These are phyloP conservation scores for Ophion ventricosus DNA, from an alignment of 2,888 invertebrate species.

Conservation along the genomic window DNA sequence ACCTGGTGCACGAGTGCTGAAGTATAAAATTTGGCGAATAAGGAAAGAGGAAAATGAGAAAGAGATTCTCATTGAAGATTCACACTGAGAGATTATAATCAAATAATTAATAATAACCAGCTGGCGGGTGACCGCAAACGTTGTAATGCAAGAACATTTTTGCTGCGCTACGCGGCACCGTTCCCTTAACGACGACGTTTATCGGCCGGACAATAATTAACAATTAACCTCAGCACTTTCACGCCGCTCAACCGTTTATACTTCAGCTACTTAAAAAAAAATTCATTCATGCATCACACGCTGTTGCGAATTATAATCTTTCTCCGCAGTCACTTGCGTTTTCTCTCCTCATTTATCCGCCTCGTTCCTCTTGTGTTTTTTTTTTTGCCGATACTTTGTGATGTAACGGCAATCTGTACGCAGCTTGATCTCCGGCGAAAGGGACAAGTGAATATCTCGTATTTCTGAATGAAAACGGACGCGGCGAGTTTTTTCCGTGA, in stretches of 20 bases:
- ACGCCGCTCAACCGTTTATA: constrained; percentile 58
- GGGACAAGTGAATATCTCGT: no score
- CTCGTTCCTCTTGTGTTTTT: neutral
- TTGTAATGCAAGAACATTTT: constrained; percentile 25
- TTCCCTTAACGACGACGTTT: constrained; percentile 47
- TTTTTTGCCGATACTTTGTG: neutral
- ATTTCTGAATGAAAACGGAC: neutral
- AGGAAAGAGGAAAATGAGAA: neutral
- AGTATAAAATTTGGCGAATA: no score
- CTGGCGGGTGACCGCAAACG: constrained; percentile 40
- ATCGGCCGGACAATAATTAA: constrained; percentile 61
- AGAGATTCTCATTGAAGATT: constrained; percentile 46
- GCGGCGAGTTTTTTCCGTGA: neutral
- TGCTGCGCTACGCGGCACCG: constrained; percentile 19
- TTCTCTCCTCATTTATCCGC: neutral
- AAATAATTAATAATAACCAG: constrained; percentile 61
- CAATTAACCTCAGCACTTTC: constrained; percentile 68
- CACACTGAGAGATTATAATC: constrained; percentile 46
- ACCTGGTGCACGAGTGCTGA: neutral
- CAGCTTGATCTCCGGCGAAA: no score
- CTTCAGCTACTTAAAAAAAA: constrained; percentile 68
- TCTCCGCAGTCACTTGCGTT: constrained; percentile 14
- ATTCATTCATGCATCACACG: constrained; percentile 36
- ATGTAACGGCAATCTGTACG: neutral
- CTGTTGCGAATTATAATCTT: constrained; percentile 25